Conservation (phyloP, 1,140 invertebrate genomes). For the Drosophila gunungcola region DNA sequence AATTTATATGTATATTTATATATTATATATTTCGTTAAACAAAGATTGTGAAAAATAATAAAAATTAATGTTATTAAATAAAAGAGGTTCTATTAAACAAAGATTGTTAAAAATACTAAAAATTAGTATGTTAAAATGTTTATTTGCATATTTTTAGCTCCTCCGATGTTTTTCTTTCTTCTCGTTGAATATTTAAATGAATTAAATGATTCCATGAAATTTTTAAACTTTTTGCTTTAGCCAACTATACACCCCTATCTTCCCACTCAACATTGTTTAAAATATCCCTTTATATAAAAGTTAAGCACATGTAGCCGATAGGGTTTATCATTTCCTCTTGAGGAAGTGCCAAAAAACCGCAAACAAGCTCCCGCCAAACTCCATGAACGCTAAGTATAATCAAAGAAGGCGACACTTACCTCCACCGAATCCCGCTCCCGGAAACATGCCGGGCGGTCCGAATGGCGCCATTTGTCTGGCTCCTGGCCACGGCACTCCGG, state of each 20-base stretch:
- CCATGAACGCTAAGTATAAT: neutral
- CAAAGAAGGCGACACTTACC: slow-evolving; percentile 63
- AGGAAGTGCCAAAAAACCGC: neutral
- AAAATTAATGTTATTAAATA: too few relatives aligned
- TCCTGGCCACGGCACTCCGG: slow-evolving; percentile 87
- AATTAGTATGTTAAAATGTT: too few relatives aligned
- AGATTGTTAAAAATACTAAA: neutral
- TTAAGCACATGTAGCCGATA: slow-evolving; percentile 26
- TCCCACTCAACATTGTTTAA: neutral
- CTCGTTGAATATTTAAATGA: neutral
- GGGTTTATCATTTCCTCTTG: slow-evolving; percentile 35
- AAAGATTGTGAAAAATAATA: too few relatives aligned
- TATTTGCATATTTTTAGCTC: neutral
- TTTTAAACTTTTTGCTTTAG: neutral
- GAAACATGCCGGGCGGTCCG: slow-evolving; percentile 82
- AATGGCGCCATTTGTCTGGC: slow-evolving; percentile 86
- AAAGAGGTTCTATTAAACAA: too few relatives aligned
- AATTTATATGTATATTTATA: too few relatives aligned
- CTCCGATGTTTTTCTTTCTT: neutral
- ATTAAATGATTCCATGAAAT: too few relatives aligned
- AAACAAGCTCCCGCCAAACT: slow-evolving; percentile 1
- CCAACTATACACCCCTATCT: too few relatives aligned
- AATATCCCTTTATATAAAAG: neutral
- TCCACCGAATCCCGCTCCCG: slow-evolving; percentile 81
- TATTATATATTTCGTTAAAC: too few relatives aligned